phyloP scores from a whole-genome alignment of 2,888 invertebrate genomes.

The Plagodis pulveraria region DNA sequence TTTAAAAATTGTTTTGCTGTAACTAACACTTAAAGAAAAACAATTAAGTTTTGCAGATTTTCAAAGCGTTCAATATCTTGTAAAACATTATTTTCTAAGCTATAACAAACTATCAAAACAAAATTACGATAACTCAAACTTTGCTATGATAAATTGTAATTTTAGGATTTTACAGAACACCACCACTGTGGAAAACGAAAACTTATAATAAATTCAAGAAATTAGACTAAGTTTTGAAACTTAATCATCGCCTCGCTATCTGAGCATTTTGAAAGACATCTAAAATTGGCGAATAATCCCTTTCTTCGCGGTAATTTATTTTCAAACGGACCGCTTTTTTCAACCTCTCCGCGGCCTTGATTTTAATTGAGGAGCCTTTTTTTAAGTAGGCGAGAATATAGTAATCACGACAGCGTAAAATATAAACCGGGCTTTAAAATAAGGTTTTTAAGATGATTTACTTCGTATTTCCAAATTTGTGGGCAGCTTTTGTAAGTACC shows the following conservation, averaged over 20 bases:
- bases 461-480: constrained; percentile 8
- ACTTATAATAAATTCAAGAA: constrained; percentile 52
- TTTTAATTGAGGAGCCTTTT: constrained; percentile 49
- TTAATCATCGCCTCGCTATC: constrained; percentile 54
- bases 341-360: constrained; percentile 43
- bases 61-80: too few relatives aligned
- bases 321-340: constrained; percentile 48
- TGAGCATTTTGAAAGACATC: constrained; percentile 54
- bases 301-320: constrained; percentile 57
- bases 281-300: constrained; percentile 58
- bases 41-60: too few relatives aligned
- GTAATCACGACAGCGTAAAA: constrained; percentile 28
- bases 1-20: too few relatives aligned
- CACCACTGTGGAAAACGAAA: constrained; percentile 44
- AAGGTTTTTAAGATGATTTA: constrained; percentile 16
- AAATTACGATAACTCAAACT: neutral
- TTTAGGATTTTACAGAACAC: constrained; percentile 43
- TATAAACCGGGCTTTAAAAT: constrained; percentile 21
- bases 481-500: constrained; percentile 6
- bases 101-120: neutral
- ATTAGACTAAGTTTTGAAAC: constrained; percentile 54
- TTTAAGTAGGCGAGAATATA: constrained; percentile 22
- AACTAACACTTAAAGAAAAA: too few relatives aligned
- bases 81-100: neutral
- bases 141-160: constrained; percentile 32